Evolutionary conservation across 2,888 invertebrate species (phyloP).

Genomic region (Dynastes maya): DNA sequence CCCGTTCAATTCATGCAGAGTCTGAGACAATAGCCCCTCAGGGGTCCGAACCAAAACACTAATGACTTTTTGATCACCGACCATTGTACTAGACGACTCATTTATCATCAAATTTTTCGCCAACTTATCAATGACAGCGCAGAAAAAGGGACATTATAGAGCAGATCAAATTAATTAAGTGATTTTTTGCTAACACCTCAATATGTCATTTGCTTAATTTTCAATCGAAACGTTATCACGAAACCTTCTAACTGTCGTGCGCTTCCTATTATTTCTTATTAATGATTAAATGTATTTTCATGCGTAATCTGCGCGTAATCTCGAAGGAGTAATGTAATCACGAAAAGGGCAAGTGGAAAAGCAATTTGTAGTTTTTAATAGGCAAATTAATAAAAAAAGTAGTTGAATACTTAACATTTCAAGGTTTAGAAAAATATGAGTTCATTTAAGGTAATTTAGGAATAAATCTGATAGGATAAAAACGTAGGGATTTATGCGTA

Average conservation of each 20-base stretch:
- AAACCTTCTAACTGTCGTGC: background rate
- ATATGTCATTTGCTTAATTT: slow-evolving; percentile 38
- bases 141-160: slow-evolving; percentile 44
- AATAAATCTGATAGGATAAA: slow-evolving; percentile 29
- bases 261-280: background rate
- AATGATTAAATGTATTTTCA: no score
- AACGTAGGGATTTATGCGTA: slow-evolving; percentile 36
- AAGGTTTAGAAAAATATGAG: background rate
- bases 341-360: no score
- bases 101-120: slow-evolving; percentile 62
- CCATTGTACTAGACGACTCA: slow-evolving; percentile 63
- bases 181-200: slow-evolving; percentile 38
- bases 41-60: slow-evolving; percentile 56
- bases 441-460: slow-evolving; percentile 29
- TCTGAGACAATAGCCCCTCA: slow-evolving; percentile 57
- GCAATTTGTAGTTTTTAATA: no score
- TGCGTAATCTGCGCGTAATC: no score
- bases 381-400: no score
- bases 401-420: background rate
- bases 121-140: slow-evolving; percentile 48
- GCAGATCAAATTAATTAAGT: slow-evolving; percentile 39
- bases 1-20: slow-evolving; percentile 53
- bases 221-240: slow-evolving; percentile 20
- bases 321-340: no score
- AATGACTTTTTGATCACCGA: slow-evolving; percentile 66